Evolutionary conservation across 2,888 invertebrate species (phyloP), one percentile per base, ranked within the genome.

Genomic region (Synergus laeviventris): DNA sequence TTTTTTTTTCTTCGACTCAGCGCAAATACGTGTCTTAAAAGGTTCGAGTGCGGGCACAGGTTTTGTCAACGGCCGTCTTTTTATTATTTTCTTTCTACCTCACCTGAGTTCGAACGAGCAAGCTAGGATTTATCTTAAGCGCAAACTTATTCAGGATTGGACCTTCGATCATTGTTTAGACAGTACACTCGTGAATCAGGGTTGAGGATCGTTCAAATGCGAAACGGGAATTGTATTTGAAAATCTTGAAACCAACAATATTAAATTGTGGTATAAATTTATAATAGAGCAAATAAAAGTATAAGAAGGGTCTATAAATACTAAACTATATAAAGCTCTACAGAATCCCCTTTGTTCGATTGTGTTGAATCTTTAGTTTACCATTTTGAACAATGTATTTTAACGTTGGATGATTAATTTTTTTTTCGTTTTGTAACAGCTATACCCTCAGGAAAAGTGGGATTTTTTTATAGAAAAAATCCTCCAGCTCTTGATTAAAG

Each of bases 11-110:
- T 80, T 81, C 70, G 74, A 75, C 39, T 73, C 74, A 64, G 49
- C 45, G 70, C 64, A 73, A 81, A 54, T 76, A 73, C 76, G 75
- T 79, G 76, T 79, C 80, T 81, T 81, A 76, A 81, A 80, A 81
- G 82, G 75, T 75, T 80, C 80, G 80, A 81, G 81, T 81, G 78
- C 77, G 74, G 62, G 73, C 75, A 56, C 61, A 31, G 77, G 80
- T 82, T 86, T 84, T 85, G 86, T 86, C 84, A 86, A 84, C 84
- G 87, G 79, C 70, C 75, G 75, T 78, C 77, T 78, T 82, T 80
- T 79, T 78, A 78, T 78, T 80, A 18, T 78, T 77, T 49, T 61
- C 73, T 77, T 82, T 80, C 81, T 75, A 59, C 56, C 76, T 76
- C 75, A 73, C 74, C 78, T 75, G 61, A 76, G 78, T 74, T 80